phyloP scores from a whole-genome alignment of 2,888 invertebrate genomes.

The Quadriops clusia region DNA sequence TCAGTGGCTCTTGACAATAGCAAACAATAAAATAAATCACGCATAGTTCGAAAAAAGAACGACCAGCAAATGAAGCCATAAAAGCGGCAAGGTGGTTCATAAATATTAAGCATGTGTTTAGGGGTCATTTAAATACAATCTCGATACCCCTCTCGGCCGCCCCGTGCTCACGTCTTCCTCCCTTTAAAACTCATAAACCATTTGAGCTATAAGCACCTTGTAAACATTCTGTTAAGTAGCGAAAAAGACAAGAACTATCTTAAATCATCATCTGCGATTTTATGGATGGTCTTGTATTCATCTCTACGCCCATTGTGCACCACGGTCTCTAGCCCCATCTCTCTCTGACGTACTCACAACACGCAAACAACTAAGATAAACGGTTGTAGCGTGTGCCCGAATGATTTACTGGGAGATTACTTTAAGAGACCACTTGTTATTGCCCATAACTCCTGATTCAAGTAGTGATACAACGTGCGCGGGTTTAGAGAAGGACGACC shows the following conservation, averaged over 20 bases:
- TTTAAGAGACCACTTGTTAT: slow-evolving; percentile 40
- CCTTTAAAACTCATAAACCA: slow-evolving; percentile 22
- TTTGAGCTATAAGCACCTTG: slow-evolving; percentile 28
- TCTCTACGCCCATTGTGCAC: slow-evolving; percentile 25
- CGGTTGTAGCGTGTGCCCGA: slow-evolving; percentile 30
- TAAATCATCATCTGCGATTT: slow-evolving; percentile 39
- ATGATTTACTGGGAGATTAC: slow-evolving; percentile 38
- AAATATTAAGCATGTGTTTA: slow-evolving; percentile 23
- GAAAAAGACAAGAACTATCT: slow-evolving; percentile 34
- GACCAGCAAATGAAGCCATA: slow-evolving; percentile 4
- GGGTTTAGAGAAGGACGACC: slow-evolving; percentile 16
- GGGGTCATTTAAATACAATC: slow-evolving; percentile 28
- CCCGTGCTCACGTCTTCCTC: slow-evolving; percentile 18
- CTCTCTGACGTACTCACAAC: slow-evolving; percentile 19
- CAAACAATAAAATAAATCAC: slow-evolving; percentile 1
- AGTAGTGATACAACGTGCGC: slow-evolving; percentile 29
- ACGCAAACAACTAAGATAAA: slow-evolving; percentile 25
- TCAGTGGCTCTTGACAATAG: too few species aligned
- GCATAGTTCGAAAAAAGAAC: not conserved
- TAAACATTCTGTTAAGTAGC: slow-evolving; percentile 34
- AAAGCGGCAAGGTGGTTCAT: slow-evolving; percentile 20
- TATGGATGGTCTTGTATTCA: slow-evolving; percentile 34
- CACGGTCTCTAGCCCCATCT: slow-evolving; percentile 17
- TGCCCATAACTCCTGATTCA: slow-evolving; percentile 38
- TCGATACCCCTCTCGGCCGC: slow-evolving; percentile 16